Evolutionary conservation across 2,113 vertebrate genomes (phyloP).

Genomic region (Phylloscopus trochilus): DNA sequence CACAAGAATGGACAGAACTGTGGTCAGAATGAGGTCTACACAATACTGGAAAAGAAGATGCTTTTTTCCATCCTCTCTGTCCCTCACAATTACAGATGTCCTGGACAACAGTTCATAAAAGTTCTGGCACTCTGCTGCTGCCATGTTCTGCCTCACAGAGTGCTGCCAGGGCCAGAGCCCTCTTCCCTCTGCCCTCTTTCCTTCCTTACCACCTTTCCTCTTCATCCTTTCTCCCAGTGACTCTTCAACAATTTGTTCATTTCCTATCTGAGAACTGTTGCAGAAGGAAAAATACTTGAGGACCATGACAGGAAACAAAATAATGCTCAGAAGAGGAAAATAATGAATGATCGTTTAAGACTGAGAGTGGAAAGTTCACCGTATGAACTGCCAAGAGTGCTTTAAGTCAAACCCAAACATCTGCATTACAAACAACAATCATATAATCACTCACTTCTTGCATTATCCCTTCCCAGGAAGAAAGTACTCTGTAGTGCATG

Average conservation of each 20-base stretch:
- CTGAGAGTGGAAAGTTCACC: not conserved
- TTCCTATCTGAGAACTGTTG: not conserved
- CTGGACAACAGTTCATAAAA: not conserved
- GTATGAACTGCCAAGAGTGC: not conserved
- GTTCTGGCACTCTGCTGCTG: accelerated
- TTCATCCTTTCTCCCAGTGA: not conserved
- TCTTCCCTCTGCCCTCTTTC: not conserved
- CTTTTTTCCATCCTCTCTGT: not conserved
- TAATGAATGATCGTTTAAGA: not conserved
- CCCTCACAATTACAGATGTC: not conserved
- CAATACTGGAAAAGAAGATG: not conserved
- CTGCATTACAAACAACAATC: not conserved
- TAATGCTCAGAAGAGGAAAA: not conserved
- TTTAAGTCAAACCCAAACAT: not conserved
- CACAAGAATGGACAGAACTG: not conserved
- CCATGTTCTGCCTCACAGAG: not conserved
- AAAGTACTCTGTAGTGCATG: not conserved
- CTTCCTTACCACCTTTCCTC: not conserved
- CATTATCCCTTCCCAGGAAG: not conserved
- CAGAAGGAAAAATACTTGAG: not conserved
- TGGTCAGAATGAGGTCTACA: not conserved
- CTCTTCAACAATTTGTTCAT: not conserved
- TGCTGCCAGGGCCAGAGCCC: not conserved
- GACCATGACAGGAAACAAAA: not conserved
- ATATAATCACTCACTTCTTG: not conserved